Base-by-base conservation (phyloP, 2,797 vertebrate species). In the Crenichthys baileyi region DNA sequence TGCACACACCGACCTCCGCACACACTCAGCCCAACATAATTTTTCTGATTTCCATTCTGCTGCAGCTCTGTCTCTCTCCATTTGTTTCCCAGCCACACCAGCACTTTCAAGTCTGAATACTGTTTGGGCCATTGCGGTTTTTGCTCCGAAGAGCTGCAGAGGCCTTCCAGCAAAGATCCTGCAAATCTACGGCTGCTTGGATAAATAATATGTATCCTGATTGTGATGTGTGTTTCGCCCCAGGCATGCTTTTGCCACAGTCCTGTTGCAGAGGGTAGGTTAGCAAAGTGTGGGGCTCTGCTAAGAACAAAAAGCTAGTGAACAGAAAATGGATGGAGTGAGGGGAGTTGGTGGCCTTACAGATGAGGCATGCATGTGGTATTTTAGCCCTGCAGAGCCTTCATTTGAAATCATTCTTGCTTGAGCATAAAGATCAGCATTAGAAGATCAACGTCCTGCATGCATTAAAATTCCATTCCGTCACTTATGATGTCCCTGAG, bases 41-140 rank as follows among this genome's bases (percentile, higher is more conserved):
- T 58, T 89, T 76, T 83, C 77, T 58, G 76, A 90, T 85, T 89
- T 86, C 85, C 78, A 87, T 78, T 84, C 79, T 91, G 86, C 87
- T 70, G 86, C 82, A 81, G 67, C 75, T 87, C 70, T 86, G 79
- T 79, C 68, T 88, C 79, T 78, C 65, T 80, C 68, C 50, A 85
- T 87, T 83, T 83, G 67, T 63, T 74, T 76, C 72, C 78, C 61
- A 83, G 51, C 88, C 74, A 82, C 58, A 85, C 29, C 26, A 80
- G 73, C 53, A 63, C 72, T 87, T 86, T 91, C 46, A 78, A 87
- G 70, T 77, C 16, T 2, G 55, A 81, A 41, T 67, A 82, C 50
- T 87, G 70, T 78, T 82, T 76, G 73, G 84, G 65, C 76, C 63
- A 76, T 67, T 82, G 87, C 0, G 61, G 82, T 73, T 75, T 73